phyloP scores from a whole-genome alignment of 1,140 invertebrate genomes.

The Paracyclopina nana region DNA sequence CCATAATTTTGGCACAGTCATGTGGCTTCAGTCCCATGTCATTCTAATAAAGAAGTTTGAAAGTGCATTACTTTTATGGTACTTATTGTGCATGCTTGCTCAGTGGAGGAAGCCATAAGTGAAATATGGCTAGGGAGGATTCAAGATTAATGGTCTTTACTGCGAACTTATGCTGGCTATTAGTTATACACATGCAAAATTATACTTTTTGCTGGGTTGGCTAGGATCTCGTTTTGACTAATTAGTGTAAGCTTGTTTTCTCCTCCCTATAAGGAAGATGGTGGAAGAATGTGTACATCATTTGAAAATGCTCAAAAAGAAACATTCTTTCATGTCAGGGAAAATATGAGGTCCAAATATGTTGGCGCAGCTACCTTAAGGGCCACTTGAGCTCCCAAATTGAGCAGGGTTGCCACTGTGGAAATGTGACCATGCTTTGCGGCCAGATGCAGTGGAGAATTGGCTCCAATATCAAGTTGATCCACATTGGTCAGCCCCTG shows the following conservation, averaged over 20 bases:
- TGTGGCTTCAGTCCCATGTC: conserved; percentile 1
- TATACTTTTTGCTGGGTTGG: too few relatives aligned
- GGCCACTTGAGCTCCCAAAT: conserved; percentile 8
- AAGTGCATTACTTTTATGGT: too few relatives aligned
- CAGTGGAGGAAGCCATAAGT: too few relatives aligned
- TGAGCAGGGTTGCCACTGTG: conserved; percentile 7
- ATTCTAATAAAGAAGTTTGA: neutral
- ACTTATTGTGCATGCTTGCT: too few relatives aligned
- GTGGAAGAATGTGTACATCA: too few relatives aligned
- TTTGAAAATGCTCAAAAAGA: neutral
- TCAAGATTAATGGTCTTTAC: too few relatives aligned
- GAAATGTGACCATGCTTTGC: conserved; percentile 3
- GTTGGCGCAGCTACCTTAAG: conserved; percentile 1
- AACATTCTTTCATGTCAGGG: neutral
- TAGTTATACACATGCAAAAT: too few relatives aligned
- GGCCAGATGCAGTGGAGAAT: conserved; percentile 3
- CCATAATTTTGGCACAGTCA: conserved; percentile 1
- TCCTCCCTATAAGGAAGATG: too few relatives aligned
- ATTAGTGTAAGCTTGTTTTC: too few relatives aligned
- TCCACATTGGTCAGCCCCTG: neutral
- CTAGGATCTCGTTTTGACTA: too few relatives aligned
- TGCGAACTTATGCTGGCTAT: too few relatives aligned
- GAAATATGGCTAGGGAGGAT: too few relatives aligned
- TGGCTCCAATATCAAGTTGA: conserved; percentile 1
- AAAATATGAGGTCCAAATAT: neutral